Base-by-base conservation (phyloP, 2,888 invertebrate species). In the Hypomecis atomaria region DNA sequence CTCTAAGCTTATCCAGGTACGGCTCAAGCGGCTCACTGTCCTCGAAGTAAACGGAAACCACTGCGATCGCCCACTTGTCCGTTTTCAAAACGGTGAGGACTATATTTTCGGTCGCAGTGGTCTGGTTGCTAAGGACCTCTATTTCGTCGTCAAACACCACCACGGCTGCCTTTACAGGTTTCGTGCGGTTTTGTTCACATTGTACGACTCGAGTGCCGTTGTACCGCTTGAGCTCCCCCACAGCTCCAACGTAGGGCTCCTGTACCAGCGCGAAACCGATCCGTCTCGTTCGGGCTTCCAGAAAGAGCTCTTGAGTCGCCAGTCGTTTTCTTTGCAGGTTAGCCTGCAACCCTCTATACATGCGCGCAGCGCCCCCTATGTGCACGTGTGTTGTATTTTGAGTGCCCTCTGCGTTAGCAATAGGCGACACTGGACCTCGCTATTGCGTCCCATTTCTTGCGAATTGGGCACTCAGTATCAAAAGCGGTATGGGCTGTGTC, bases 151-250 rank as follows among this genome's bases (percentile, higher is more conserved):
- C 42, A n/a, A 58, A 58, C 10, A 58, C n/a, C 0, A 49, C 8
- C 9, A 58, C 38, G n/a, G 58, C 58, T 6, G 58, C 42, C 11
- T 58, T 58, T 3, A 49, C 49, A 8, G 56, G 56, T 23, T 48
- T 48, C 2, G 38, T 38, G 6, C 56, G 5, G 10, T 11, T 47
- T 8, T 0, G 40, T 6, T 34, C 37, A 10, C 34, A 23, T 34
- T 49, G 49, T 9, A 48, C 33, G 7, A 58, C 38, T 6, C 49
- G n/a, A 0, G 34, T 11, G 1, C 40, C 10, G 9, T 13, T n/a
- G n/a, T 53, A 43, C 10, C 38, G 6, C 33, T 42, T 49, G 6
- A 58, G 33, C 13, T 42, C n/a, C n/a, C n/a, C n/a, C n/a, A n/a
- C n/a, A n/a, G n/a, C n/a, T n/a, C n/a, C n/a, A n/a, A n/a, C n/a